Conservation (phyloP, 2,113 vertebrate genomes). For the Podarcis raffonei region DNA sequence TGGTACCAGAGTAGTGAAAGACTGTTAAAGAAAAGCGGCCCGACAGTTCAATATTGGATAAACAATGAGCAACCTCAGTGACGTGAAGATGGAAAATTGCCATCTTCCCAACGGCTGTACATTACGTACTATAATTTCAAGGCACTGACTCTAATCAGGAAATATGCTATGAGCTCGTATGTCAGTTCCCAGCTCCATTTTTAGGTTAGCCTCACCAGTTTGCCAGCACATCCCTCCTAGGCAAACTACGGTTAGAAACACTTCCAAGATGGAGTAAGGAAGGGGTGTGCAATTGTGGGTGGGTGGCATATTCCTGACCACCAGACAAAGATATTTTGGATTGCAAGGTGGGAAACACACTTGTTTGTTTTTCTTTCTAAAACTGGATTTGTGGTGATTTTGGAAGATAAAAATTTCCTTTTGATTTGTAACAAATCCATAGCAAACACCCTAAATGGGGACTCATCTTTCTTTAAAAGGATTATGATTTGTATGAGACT, state of each 20-base stretch:
- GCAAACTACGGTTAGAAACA: not conserved
- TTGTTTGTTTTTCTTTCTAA: slow-evolving; percentile 25
- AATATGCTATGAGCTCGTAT: not conserved
- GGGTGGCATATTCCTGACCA: not conserved
- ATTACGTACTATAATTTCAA: not conserved
- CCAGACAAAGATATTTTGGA: not conserved
- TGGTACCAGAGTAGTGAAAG: accelerated
- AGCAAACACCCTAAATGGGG: not conserved
- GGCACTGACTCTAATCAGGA: not conserved
- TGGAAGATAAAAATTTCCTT: slow-evolving; percentile 41
- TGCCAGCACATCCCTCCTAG: not conserved
- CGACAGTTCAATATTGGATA: accelerated
- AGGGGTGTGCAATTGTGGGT: not conserved
- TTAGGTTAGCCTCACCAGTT: not conserved
- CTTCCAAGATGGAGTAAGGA: not conserved
- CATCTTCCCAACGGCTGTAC: not conserved
- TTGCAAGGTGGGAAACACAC: slow-evolving; percentile 20
- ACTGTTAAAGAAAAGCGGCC: not conserved
- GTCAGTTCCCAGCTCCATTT: not conserved
- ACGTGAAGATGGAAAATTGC: not conserved
- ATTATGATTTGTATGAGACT: not conserved
- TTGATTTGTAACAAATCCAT: slow-evolving; percentile 42
- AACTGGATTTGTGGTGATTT: slow-evolving; percentile 60
- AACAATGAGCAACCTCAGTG: not conserved
- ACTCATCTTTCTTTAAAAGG: slow-evolving; percentile 21